Base-by-base conservation (phyloP, 2,888 invertebrate species). In the Chaetogeoica ovagalla region DNA sequence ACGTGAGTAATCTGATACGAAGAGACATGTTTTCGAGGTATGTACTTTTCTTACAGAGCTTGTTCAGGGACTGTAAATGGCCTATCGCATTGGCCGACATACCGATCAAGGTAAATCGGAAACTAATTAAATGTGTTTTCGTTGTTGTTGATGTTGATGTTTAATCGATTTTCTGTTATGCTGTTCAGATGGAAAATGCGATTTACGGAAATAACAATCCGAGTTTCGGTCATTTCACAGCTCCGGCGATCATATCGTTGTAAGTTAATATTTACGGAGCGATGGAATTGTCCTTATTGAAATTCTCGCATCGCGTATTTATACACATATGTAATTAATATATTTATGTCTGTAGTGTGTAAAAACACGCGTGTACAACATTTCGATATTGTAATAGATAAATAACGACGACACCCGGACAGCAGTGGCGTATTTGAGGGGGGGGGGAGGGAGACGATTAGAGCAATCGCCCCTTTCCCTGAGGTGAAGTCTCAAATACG, bases 161-260 rank as follows among this genome's bases (percentile, higher is more conserved):
- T n/a, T 72, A 73, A 68, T 81, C 62, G 79, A 69, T 7, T 81
- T 72, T 63, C 21, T 17, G 7, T 59, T 59, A 15, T 57, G 5
- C 7, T 65, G 68, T 82, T 65, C 77, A 84, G 84, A 77, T 84
- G 82, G 83, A 83, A 75, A 81, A 82, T 11, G 84, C 84, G 7
- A 81, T 84, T 43, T 83, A 83, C 75, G 84, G 84, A 39, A 37
- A 82, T 19, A 83, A 82, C 74, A 82, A 83, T 68, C 84, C 84
- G 15, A 83, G 83, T 74, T 84, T 84, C 39, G 81, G 83, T 55
- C 83, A 84, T 82, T 84, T 84, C 71, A 83, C 83, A 23, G 83
- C 83, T 39, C 84, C 84, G 8, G 84, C 84, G 17, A 83, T 84
- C 48, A 83, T 84, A 63, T 82, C 83, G 21, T 69, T 84, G 84